phyloP scores from a whole-genome alignment of 2,888 invertebrate species.

The Cerceris rybyensis region DNA sequence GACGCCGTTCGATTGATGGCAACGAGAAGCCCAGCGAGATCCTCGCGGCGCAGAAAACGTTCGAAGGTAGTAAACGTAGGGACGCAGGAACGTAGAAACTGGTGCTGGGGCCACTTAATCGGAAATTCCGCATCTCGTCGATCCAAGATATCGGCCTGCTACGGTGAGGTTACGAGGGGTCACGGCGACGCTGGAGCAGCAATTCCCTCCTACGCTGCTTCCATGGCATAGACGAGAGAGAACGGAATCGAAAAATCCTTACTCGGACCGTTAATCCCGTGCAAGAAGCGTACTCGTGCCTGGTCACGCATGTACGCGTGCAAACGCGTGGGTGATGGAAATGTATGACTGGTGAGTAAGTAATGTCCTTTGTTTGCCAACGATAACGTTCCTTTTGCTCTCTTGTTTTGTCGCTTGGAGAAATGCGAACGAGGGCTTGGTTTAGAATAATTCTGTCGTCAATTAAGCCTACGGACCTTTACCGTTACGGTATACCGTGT shows the following conservation, averaged over 20 bases:
- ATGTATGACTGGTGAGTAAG: slow-evolving; percentile 54
- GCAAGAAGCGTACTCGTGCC: slow-evolving; percentile 45
- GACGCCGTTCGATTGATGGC: slow-evolving; percentile 56
- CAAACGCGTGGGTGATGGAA: slow-evolving; percentile 57
- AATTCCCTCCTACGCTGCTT: slow-evolving; percentile 69
- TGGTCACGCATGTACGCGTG: slow-evolving; percentile 59
- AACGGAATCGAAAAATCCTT: slow-evolving; percentile 60
- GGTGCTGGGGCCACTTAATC: slow-evolving; percentile 62
- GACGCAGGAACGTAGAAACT: slow-evolving; percentile 27
- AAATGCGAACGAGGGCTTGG: slow-evolving; percentile 15
- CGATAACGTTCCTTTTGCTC: slow-evolving; percentile 38
- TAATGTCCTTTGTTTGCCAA: slow-evolving; percentile 60
- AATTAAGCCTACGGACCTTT: slow-evolving; percentile 34
- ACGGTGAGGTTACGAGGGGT: slow-evolving; percentile 68
- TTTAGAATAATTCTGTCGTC: slow-evolving; percentile 35
- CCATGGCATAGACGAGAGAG: slow-evolving; percentile 33
- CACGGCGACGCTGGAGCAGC: slow-evolving; percentile 68
- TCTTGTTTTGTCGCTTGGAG: neutral
- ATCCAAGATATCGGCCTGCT: slow-evolving; percentile 65
- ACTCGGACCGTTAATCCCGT: slow-evolving; percentile 64
- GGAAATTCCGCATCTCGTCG: slow-evolving; percentile 69
- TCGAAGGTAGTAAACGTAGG: slow-evolving; percentile 4
- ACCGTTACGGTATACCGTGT: neutral
- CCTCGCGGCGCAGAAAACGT: slow-evolving; percentile 18
- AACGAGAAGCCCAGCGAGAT: slow-evolving; percentile 30